Base-by-base conservation (phyloP, 2,797 vertebrate genomes). In the Rhincodon typus region DNA sequence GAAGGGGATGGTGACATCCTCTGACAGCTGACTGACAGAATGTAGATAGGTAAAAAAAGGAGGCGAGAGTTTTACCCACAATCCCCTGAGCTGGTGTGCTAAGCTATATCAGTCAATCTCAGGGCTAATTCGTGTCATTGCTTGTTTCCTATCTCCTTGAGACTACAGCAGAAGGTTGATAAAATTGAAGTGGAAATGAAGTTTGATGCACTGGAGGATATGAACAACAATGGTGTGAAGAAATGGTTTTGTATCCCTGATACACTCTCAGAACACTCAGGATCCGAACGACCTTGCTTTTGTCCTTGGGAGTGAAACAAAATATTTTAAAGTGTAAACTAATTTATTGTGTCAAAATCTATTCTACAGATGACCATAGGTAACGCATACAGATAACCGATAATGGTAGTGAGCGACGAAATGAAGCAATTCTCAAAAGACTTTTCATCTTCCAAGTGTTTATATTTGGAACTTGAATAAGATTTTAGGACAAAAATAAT, bases 131-230 rank as follows among this genome's bases (percentile, higher is more conserved):
- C 98, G 97, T 98, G 98, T 99, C 98, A 98, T 98, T 97, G 98
- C 98, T 98, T 98, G 98, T 98, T 98, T 98, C 98, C 98, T 98
- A 99, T 99, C 99, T 99, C 98, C 98, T 97, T 98, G 97, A 98
- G 97, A 98, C 98, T 98, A 97, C 97, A 98, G 98, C 96, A 97
- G 98, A 98, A 98, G 98, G 98, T 98, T 98, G 99, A 99, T 99
- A 98, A 99, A 99, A 99, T 98, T 98, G 98, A 99, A 99, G 98
- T 99, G 98, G 98, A 99, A 99, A 99, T 99, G 98, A 99, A 99
- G 98, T 99, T 98, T 98, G 98, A 98, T 98, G 98, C 98, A 98
- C 98, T 96, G 97, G 98, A 98, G 98, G 98, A 98, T 98, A 98
- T 96, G 96, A 96, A 97, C 97, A 98, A 98, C 97, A 98, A 98